Conservation (phyloP, 2,888 invertebrate species). For the Tachystola acroxantha region DNA sequence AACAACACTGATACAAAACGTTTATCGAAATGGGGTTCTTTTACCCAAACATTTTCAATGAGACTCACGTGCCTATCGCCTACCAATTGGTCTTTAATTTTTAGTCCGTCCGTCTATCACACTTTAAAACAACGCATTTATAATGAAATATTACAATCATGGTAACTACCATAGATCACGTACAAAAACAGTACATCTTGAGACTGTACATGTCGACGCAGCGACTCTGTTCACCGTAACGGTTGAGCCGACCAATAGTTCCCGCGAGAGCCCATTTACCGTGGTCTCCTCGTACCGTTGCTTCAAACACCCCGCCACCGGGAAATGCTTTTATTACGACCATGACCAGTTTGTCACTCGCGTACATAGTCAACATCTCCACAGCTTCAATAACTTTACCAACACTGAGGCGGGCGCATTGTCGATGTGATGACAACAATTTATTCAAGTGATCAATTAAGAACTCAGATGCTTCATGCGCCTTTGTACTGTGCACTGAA, state of each 20-base stretch:
- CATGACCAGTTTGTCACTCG: background rate
- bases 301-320: slow-evolving; percentile 5
- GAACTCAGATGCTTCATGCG: background rate
- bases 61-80: too few species aligned
- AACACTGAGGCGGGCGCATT: slow-evolving; percentile 1
- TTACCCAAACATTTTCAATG: too few species aligned
- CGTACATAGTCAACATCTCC: background rate
- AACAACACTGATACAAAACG: too few species aligned
- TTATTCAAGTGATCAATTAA: background rate
- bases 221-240: slow-evolving; percentile 3
- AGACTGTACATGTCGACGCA: background rate
- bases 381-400: background rate
- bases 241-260: slow-evolving; percentile 3
- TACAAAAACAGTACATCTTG: slow-evolving; percentile 8
- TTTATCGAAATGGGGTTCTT: too few species aligned
- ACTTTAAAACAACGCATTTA: too few species aligned
- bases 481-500: background rate
- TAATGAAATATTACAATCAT: too few species aligned
- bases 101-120: too few species aligned
- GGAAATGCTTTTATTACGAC: slow-evolving; percentile 1
- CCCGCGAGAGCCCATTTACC: slow-evolving; percentile 1
- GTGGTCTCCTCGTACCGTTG: background rate
- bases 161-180: too few species aligned
- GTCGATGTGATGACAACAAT: background rate
- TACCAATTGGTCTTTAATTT: too few species aligned